Percentiles rank a stretch among this genome's conserved stretches.
phyloP scores from a whole-genome alignment of 1,140 invertebrate species.

The Meteorus sp. region DNA sequence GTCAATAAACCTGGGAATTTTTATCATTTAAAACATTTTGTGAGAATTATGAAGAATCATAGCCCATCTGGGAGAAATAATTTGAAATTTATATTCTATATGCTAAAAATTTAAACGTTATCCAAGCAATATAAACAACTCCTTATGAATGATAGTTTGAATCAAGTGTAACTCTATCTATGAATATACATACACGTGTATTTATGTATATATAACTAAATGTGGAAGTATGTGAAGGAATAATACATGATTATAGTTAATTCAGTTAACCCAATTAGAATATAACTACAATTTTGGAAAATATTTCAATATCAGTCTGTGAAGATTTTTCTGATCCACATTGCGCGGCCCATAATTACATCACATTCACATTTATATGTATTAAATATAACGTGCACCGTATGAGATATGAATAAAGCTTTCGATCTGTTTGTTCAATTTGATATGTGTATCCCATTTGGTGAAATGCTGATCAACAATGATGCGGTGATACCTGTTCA shows the following conservation, averaged over 20 bases:
- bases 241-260: neutral
- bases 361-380: slow-evolving; percentile 25
- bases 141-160: slow-evolving; percentile 21
- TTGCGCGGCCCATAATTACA: neutral
- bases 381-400: slow-evolving; percentile 26
- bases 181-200: neutral
- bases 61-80: too few relatives aligned
- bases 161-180: slow-evolving; percentile 30
- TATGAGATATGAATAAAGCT: slow-evolving; percentile 17
- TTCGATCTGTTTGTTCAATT: slow-evolving; percentile 14
- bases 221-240: neutral
- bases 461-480: too few relatives aligned
- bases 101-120: too few relatives aligned
- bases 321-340: neutral
- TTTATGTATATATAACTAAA: neutral
- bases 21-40: too few relatives aligned
- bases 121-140: neutral
- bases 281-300: neutral
- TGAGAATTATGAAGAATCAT: too few relatives aligned
- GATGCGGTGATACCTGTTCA: too few relatives aligned
- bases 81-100: too few relatives aligned
- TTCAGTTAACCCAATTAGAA: neutral
- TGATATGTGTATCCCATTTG: slow-evolving; percentile 2
- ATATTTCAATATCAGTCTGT: neutral
- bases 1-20: slow-evolving; percentile 1